A percentile compares a stretch with the other conserved stretches of the same genome.
phyloP scores from a whole-genome alignment of 2,797 vertebrate genomes.

The Octomys mimax region DNA sequence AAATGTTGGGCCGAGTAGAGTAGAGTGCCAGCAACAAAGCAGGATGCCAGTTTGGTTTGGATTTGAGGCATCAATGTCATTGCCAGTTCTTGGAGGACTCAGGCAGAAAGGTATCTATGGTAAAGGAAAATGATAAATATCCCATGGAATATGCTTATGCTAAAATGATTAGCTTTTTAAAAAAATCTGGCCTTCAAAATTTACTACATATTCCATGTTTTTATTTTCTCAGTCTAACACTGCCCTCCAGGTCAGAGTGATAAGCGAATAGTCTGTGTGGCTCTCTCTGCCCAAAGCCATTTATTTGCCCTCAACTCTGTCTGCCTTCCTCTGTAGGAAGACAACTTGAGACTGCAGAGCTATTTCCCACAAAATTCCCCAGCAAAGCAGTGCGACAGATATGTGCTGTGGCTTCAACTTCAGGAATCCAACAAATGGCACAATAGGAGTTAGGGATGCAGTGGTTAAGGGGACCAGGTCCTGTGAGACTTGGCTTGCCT shows the following conservation, averaged over 20 bases:
- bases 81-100: not conserved
- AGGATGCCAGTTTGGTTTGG: not conserved
- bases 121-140: conserved; percentile 33
- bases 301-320: not conserved
- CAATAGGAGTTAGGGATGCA: not conserved
- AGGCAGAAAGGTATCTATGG: not conserved
- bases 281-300: not conserved
- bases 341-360: not conserved
- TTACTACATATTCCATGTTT: not conserved
- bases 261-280: rapidly evolving
- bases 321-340: not conserved
- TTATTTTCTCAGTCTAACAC: not conserved
- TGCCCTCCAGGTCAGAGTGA: not conserved
- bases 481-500: not conserved
- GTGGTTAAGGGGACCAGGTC: not conserved
- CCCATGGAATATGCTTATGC: not conserved
- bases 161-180: not conserved
- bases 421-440: not conserved
- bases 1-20: rapidly evolving
- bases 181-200: not conserved
- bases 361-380: not conserved
- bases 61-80: not conserved
- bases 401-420: not conserved
- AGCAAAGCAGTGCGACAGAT: not conserved
- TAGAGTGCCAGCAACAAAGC: not conserved